Evolutionary conservation across 2,113 vertebrate species (phyloP).

Genomic region (Malurus alboscapulatus): DNA sequence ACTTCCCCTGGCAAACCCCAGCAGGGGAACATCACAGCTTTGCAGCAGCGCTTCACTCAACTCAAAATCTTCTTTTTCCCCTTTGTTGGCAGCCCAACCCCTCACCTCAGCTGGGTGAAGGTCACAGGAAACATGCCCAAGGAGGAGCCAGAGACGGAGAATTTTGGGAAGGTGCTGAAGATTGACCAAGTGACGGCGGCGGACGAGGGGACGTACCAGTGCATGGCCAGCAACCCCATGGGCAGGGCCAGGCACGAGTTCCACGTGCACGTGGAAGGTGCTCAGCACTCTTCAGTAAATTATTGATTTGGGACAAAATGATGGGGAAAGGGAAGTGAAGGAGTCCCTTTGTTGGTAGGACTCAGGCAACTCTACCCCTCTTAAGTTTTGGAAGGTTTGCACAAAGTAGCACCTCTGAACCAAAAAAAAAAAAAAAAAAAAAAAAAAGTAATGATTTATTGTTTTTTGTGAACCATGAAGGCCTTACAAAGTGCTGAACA

Average conservation of each 20-base stretch:
- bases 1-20: not conserved
- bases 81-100: slow-evolving; percentile 82
- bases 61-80: not conserved
- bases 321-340: not conserved
- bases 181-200: slow-evolving; percentile 76
- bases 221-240: slow-evolving; percentile 82
- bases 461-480: not conserved
- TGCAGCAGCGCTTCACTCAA: not conserved
- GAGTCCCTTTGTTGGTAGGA: not conserved
- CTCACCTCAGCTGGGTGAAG: slow-evolving; percentile 86
- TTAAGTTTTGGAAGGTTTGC: not conserved
- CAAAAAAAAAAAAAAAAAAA: no score
- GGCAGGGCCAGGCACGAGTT: slow-evolving; percentile 81
- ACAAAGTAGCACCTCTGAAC: no score
- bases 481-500: not conserved
- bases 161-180: slow-evolving; percentile 82
- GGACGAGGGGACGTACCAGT: slow-evolving; percentile 87
- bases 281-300: not conserved
- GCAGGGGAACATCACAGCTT: not conserved
- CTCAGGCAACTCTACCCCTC: not conserved
- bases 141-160: slow-evolving; percentile 70
- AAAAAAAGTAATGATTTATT: not conserved
- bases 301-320: not conserved
- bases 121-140: slow-evolving; percentile 72
- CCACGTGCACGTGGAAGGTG: slow-evolving; percentile 87